These are phyloP conservation scores for Thunnus albacares DNA, from an alignment of 2,797 vertebrate species.

Conservation along the genomic window DNA sequence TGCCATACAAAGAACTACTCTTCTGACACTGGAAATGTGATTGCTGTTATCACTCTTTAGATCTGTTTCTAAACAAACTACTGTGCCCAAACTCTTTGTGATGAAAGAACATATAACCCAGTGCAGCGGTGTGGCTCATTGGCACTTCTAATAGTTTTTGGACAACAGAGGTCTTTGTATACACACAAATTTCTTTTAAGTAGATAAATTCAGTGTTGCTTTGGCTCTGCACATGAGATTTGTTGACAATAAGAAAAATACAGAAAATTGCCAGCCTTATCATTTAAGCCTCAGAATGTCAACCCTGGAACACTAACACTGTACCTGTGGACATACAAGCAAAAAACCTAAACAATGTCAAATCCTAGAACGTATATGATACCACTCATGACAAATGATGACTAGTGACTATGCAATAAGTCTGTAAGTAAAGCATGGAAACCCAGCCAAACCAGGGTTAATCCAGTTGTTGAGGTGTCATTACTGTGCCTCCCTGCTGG, in stretches of 20 bases:
- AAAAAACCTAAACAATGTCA: not conserved
- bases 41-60: not conserved
- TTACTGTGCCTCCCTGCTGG: slow-evolving; percentile 11
- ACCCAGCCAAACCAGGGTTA: slow-evolving; percentile 12
- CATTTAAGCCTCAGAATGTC: too few species aligned
- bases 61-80: too few species aligned
- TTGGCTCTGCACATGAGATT: too few species aligned
- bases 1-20: too few species aligned
- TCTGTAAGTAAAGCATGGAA: not conserved
- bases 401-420: not conserved
- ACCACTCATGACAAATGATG: not conserved
- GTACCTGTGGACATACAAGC: not conserved
- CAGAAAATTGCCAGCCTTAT: too few species aligned
- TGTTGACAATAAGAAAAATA: too few species aligned
- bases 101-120: not conserved
- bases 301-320: not conserved
- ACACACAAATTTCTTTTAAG: too few species aligned
- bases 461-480: slow-evolving; percentile 9
- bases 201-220: too few species aligned
- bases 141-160: too few species aligned
- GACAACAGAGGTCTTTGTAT: too few species aligned
- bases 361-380: not conserved
- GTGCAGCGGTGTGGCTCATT: too few species aligned
- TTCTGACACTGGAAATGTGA: not conserved
- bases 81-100: not conserved